Evolutionary conservation across 2,113 vertebrate species (phyloP).

Genomic region (Calcarius ornatus): DNA sequence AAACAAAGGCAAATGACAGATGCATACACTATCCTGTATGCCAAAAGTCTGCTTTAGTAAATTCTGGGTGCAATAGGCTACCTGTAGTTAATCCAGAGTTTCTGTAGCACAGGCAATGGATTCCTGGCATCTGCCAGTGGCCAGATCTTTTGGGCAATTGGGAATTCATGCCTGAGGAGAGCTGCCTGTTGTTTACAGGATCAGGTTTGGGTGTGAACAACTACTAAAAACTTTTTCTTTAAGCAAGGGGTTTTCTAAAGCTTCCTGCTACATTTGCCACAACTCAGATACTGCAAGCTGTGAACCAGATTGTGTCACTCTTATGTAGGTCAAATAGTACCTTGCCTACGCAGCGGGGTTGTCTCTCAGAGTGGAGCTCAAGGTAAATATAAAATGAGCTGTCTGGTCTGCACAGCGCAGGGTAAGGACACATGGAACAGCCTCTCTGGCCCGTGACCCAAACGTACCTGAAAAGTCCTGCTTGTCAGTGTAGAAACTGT

Average conservation of each 20-base stretch:
- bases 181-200: neutral
- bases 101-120: neutral
- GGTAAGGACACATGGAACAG: neutral
- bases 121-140: neutral
- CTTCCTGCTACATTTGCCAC: neutral
- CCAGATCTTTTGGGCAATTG: neutral
- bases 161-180: neutral
- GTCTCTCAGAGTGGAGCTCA: neutral
- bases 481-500: neutral
- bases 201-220: neutral
- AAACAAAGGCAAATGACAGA: neutral
- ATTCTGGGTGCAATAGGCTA: neutral
- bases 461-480: neutral
- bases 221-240: neutral
- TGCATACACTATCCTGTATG: neutral
- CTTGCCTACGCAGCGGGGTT: neutral
- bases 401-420: neutral
- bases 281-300: neutral
- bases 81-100: neutral
- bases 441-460: neutral
- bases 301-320: constrained; percentile 9
- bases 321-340: constrained; percentile 13
- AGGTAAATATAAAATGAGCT: neutral
- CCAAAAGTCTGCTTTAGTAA: neutral
- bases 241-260: neutral